Percentiles rank a stretch among this genome's conserved stretches.
Evolutionary conservation across 2,113 vertebrate species (phyloP).

Genomic region (Poeciliopsis prolifica): DNA sequence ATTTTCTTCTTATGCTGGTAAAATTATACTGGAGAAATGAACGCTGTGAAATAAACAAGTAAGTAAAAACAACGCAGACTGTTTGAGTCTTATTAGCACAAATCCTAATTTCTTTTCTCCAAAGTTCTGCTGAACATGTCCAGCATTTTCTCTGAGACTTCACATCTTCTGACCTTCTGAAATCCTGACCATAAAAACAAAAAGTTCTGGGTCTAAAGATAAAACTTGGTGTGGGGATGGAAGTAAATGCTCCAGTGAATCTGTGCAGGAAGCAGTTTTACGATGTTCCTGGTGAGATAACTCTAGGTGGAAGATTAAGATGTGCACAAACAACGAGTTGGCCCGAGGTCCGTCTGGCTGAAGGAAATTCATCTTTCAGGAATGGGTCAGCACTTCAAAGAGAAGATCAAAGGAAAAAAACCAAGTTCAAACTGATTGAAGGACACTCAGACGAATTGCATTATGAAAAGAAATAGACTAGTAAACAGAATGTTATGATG

Average conservation of each 20-base stretch:
- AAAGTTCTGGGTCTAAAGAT: neutral
- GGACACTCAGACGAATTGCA: neutral
- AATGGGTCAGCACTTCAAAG: neutral
- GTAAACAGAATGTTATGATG: neutral
- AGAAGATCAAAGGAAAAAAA: neutral
- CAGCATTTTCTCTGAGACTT: neutral
- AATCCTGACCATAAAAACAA: neutral
- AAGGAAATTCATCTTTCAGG: neutral
- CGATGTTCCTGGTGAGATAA: neutral
- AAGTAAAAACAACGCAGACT: no score
- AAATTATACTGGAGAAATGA: no score
- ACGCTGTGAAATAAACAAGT: no score
- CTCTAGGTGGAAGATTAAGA: neutral
- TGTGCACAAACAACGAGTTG: neutral
- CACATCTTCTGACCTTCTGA: neutral
- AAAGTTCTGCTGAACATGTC: neutral
- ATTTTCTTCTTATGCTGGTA: neutral
- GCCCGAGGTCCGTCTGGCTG: neutral
- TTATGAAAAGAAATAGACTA: neutral
- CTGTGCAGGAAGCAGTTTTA: neutral
- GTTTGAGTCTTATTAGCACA: no score
- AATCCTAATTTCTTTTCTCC: neutral
- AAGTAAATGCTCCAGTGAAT: neutral
- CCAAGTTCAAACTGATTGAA: neutral
- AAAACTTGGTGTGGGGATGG: neutral